Evolutionary conservation across 1,140 invertebrate species (phyloP).

Genomic region (Cotesia glomerata): DNA sequence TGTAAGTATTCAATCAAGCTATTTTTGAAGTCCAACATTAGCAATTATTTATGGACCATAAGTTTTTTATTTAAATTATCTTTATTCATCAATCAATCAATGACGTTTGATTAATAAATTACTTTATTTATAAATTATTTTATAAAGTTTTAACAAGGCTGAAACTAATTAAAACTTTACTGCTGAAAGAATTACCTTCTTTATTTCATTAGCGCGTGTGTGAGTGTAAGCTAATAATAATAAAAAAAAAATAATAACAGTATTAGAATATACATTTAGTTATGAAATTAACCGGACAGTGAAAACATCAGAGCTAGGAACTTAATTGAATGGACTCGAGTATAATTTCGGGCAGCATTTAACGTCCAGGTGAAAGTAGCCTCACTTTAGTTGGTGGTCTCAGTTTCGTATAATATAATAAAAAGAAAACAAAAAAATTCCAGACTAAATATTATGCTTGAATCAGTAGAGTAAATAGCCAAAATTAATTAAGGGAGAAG

Average conservation of each 20-base stretch:
- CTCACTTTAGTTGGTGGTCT: constrained; percentile 17
- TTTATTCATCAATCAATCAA: too few relatives aligned
- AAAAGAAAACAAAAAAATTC: constrained; percentile 34
- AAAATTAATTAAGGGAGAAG: constrained; percentile 45
- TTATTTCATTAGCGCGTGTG: too few relatives aligned
- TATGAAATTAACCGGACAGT: constrained; percentile 17
- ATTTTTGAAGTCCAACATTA: too few relatives aligned
- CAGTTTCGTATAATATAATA: constrained; percentile 11
- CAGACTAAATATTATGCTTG: constrained; percentile 47
- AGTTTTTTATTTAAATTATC: too few relatives aligned
- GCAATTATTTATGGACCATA: too few relatives aligned
- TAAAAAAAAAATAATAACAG: background rate
- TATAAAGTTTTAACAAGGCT: too few relatives aligned
- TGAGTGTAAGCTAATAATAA: too few relatives aligned
- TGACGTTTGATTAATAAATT: too few relatives aligned
- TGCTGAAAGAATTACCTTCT: too few relatives aligned
- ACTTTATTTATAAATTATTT: too few relatives aligned
- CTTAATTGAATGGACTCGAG: constrained; percentile 23
- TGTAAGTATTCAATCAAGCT: too few relatives aligned
- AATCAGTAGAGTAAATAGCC: constrained; percentile 46
- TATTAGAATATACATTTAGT: background rate
- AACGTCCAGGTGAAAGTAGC: background rate
- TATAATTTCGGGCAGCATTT: constrained; percentile 4
- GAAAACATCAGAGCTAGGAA: constrained; percentile 24
- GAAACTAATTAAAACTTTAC: too few relatives aligned